A percentile compares a stretch with the other conserved stretches of the same genome.
These are phyloP conservation scores for Drosophila kambysellisi DNA, from an alignment of 2,888 invertebrate species.

Conservation along the genomic window DNA sequence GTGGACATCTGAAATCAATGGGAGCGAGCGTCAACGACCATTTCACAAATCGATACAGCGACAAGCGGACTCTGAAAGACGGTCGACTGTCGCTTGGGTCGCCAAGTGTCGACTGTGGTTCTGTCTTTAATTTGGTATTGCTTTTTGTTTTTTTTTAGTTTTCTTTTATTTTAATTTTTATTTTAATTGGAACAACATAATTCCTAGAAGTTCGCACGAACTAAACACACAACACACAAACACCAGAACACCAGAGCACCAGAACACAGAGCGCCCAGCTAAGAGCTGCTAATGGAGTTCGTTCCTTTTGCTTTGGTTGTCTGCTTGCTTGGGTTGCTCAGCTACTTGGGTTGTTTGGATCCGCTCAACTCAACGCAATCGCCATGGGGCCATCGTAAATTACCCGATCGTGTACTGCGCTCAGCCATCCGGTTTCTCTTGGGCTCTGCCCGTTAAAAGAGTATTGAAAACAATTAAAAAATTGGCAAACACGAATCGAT, in stretches of 20 bases:
- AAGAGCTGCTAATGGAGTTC: constrained; percentile 77
- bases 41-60: constrained; percentile 83
- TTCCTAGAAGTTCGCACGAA: constrained; percentile 83
- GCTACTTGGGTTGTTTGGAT: constrained; percentile 28
- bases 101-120: constrained; percentile 69
- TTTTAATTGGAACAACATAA: constrained; percentile 85
- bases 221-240: constrained; percentile 51
- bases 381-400: constrained; percentile 81
- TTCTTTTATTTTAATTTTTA: constrained; percentile 77
- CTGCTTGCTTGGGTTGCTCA: constrained; percentile 17
- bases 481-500: constrained; percentile 84
- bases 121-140: constrained; percentile 50
- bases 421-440: constrained; percentile 28
- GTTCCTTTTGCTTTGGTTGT: constrained; percentile 52
- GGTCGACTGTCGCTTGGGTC: constrained; percentile 37
- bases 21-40: constrained; percentile 73
- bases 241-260: background rate
- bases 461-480: constrained; percentile 84
- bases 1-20: constrained; percentile 74
- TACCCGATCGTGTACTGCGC: constrained; percentile 79
- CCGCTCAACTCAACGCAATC: constrained; percentile 67
- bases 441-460: constrained; percentile 53
- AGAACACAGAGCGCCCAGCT: constrained; percentile 29
- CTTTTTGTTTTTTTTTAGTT: constrained; percentile 50
- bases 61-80: constrained; percentile 26